phyloP scores from a whole-genome alignment of 2,113 vertebrate species.

The Platanista minor region DNA sequence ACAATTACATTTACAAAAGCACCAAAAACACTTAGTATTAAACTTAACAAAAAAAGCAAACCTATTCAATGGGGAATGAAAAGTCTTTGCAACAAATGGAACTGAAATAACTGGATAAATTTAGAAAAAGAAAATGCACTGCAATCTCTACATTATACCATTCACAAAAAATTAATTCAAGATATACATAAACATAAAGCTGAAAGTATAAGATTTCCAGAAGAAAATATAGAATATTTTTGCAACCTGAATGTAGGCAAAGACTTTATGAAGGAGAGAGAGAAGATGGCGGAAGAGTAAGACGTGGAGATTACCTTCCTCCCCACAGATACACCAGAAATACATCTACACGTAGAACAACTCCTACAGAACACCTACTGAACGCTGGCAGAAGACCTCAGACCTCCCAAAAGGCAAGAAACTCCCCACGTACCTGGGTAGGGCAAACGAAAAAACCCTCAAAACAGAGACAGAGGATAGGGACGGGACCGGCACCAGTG shows the following conservation, averaged over 20 bases:
- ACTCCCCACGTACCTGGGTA: no score
- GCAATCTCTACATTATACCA: not conserved
- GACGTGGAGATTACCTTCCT: no score
- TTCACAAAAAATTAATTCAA: not conserved
- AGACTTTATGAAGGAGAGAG: not conserved
- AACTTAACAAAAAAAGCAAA: not conserved
- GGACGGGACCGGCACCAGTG: no score
- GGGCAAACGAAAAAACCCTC: no score
- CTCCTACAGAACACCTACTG: no score
- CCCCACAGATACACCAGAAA: no score
- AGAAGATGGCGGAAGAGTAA: no score
- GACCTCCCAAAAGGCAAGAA: no score
- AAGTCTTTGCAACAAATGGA: not conserved
- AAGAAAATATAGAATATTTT: not conserved
- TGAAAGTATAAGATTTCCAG: not conserved
- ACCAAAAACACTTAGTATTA: not conserved
- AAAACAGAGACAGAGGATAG: no score
- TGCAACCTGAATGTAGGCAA: not conserved
- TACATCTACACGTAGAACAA: no score
- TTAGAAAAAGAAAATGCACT: not conserved
- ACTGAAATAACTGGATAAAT: not conserved
- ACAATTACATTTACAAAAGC: not conserved
- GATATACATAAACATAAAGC: not conserved
- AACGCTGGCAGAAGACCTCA: no score
- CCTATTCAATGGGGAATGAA: not conserved